Base-by-base conservation (phyloP, 2,113 vertebrate genomes). In the Dissostichus mawsoni region DNA sequence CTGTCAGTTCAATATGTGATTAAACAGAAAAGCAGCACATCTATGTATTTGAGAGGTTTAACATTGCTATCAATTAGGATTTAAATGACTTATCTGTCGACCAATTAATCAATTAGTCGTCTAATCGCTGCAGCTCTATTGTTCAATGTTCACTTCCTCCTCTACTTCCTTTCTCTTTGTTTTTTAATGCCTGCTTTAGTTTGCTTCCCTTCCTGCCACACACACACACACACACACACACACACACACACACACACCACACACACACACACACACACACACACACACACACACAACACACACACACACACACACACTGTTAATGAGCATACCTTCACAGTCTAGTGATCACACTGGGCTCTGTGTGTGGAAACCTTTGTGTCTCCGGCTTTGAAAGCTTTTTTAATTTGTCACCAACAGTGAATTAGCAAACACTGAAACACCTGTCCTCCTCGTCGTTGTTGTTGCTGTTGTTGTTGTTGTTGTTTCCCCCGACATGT, bases 241-340 rank as follows among this genome's bases (percentile, higher is more conserved):
- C 45, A 69, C 12, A 44, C n/a, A 56, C n/a, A 17, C 68, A 63
- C 70, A 65, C 18, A 36, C 52, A 57, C 53, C 53, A 55, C 45
- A 61, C 16, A 74, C 45, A 76, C 12, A 64, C 69, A 74, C 20
- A 61, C 48, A 58, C 62, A 70, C 55, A 56, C 53, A 23, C 53
- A 20, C 45, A 61, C 16, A 74, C 45, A 74, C 12, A 29, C 23
- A 23, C 23, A 2, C 23, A 23, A 29, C 36, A 50, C 13, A 62
- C 18, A 14, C 64, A 64, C 67, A 41, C 29, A 69, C 56, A 51
- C 41, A 78, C 44, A 70, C 53, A 62, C 53, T 52, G 36, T 82
- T 89, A 86, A 86, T 82, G 83, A 80, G 83, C 77, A 80, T 82
- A 84, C 53, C 80, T 81, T 92, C 79, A 92, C 90, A 89, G 89